Percentiles rank a stretch among this genome's conserved stretches.
phyloP scores from a whole-genome alignment of 1,140 invertebrate genomes.

The Antheraea mylitta region DNA sequence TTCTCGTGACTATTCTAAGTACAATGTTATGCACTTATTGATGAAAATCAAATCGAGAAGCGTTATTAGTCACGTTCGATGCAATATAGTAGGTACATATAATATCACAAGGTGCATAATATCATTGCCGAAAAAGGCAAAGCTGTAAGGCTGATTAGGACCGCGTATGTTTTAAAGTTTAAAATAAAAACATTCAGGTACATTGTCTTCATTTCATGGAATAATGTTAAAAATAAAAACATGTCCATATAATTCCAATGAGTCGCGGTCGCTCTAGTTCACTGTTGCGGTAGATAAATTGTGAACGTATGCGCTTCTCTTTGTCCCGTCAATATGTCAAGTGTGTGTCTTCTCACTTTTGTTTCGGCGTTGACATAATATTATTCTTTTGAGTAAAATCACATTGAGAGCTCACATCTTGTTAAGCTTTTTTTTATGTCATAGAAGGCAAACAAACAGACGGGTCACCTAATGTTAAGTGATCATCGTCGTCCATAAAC shows the following conservation, averaged over 20 bases:
- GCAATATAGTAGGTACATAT: background rate
- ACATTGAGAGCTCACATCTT: background rate
- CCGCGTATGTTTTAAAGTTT: background rate
- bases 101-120: background rate
- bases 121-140: background rate
- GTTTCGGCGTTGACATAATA: slow-evolving; percentile 51
- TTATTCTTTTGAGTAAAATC: background rate
- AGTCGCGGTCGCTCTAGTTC: slow-evolving; percentile 10
- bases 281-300: slow-evolving; percentile 55
- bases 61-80: background rate
- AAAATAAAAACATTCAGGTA: background rate
- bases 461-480: background rate
- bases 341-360: slow-evolving; percentile 36
- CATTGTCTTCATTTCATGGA: slow-evolving; percentile 1
- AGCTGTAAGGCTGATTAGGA: background rate
- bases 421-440: background rate
- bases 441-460: too few relatives aligned
- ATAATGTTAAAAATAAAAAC: slow-evolving; percentile 5
- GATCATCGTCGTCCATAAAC: too few relatives aligned
- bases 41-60: background rate
- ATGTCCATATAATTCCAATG: slow-evolving; percentile 44
- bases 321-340: slow-evolving; percentile 73
- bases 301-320: slow-evolving; percentile 49
- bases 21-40: background rate
- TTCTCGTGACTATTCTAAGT: too few relatives aligned